Evolutionary conservation across 1,140 invertebrate genomes (phyloP), one percentile per base, ranked within the genome.

Genomic region (Zaprionus tsacasi): DNA sequence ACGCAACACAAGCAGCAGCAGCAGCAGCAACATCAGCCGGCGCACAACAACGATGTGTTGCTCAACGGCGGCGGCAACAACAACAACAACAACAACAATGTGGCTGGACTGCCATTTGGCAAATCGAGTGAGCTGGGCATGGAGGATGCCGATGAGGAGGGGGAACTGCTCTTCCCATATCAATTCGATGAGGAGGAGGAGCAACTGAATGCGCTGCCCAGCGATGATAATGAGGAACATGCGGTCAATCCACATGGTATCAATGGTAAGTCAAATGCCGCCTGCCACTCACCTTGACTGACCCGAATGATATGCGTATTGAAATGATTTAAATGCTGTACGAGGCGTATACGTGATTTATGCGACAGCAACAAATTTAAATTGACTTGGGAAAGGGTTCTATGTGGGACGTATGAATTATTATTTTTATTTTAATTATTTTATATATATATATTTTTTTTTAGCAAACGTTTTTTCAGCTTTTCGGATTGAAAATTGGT

Each of bases 141-240:
- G 91, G 55, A 88, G 81, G 27, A 30, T 30, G 27, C 27, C 59
- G 91, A 92, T 70, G 91, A 91, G 63, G 79, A 89, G 55, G 76
- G 83, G 52, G 91, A 92, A 63, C 78, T 92, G 30, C 67, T 92
- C 48, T 88, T 86, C 63, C 78, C 82, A 48, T 87, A 78, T 50
- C 76, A 79, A 68, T 91, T 85, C 54, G 76, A 74, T 13, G 89
- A 91, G 71, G 85, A 89, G 82, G 73, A 91, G 55, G 89, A 89
- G 73, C 78, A 81, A 50, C 64, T 76, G 57, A 82, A 83, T 55
- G 58, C 69, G 59, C 59, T 54, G 48, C 74, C 69, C 56, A 17
- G 40, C 43, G 43, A 30, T 48, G 50, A 38, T 17, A 36, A 65
- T 55, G 89, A 86, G 67, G 83, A 91, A 76, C 80, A 91, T 79